Evolutionary conservation across 2,797 vertebrate species (phyloP).

Genomic region (Hafferia zeledoni): DNA sequence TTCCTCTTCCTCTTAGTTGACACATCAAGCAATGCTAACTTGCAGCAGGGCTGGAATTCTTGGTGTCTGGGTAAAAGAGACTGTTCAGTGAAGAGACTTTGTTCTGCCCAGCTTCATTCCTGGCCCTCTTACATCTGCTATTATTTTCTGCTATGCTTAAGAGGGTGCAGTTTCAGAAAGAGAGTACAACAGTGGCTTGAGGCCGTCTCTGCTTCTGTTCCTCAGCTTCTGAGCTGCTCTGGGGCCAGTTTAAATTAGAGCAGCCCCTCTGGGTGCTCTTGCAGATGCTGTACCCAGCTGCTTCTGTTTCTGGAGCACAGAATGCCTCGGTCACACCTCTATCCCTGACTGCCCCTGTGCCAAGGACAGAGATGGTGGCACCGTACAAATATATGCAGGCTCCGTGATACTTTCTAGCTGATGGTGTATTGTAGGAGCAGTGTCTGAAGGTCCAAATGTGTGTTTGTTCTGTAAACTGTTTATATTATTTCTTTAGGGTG

Average conservation of each 20-base stretch:
- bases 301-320: constrained; percentile 35
- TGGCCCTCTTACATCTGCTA: background rate
- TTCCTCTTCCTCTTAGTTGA: background rate
- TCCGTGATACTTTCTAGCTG: background rate
- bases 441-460: background rate
- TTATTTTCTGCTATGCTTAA: constrained; percentile 18
- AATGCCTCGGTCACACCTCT: background rate
- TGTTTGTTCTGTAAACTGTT: background rate
- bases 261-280: constrained; percentile 3
- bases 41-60: background rate
- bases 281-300: background rate
- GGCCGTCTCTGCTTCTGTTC: constrained; percentile 41
- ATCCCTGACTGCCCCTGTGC: background rate
- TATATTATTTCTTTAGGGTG: background rate
- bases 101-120: background rate
- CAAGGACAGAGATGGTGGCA: constrained; percentile 1
- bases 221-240: constrained; percentile 16
- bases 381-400: background rate
- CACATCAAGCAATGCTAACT: background rate
- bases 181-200: constrained; percentile 49
- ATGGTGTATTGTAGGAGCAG: background rate
- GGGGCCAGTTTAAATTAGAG: constrained; percentile 43
- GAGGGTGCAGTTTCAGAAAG: constrained; percentile 5
- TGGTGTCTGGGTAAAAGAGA: background rate
- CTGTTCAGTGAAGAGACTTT: background rate